A percentile compares a stretch with the other conserved stretches of the same genome.
Evolutionary conservation across 2,888 invertebrate genomes (phyloP).

Genomic region (Lymantria monacha): DNA sequence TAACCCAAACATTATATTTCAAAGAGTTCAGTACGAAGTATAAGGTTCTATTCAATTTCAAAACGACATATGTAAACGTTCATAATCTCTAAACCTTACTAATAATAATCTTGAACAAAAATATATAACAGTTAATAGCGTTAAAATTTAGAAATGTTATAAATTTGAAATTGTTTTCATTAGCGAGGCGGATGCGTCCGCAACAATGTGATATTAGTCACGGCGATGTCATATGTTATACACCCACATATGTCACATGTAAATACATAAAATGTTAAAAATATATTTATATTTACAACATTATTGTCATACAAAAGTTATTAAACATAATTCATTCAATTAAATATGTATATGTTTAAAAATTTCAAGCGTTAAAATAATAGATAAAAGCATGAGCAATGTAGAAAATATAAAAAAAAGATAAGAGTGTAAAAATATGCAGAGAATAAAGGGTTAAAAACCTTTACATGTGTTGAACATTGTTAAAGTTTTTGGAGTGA

Average conservation of each 20-base stretch:
- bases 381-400: slow-evolving; percentile 28
- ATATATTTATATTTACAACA: background rate
- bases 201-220: slow-evolving; percentile 36
- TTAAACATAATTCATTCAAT: background rate
- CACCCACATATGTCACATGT: background rate
- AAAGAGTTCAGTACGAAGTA: too few species aligned
- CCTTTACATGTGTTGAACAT: background rate
- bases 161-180: slow-evolving; percentile 12
- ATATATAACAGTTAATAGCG: background rate
- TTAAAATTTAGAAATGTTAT: slow-evolving; percentile 7
- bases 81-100: slow-evolving; percentile 18
- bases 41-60: background rate
- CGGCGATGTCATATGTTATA: slow-evolving; percentile 12
- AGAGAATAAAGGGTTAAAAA: slow-evolving; percentile 11
- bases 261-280: slow-evolving; percentile 6
- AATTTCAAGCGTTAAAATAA: slow-evolving; percentile 23
- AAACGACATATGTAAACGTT: background rate
- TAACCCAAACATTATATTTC: too few species aligned
- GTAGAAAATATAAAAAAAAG: slow-evolving; percentile 10
- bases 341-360: background rate
- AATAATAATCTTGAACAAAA: slow-evolving; percentile 13
- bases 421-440: slow-evolving; percentile 14
- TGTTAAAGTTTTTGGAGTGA: slow-evolving; percentile 20
- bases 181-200: slow-evolving; percentile 30
- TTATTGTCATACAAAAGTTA: background rate